phyloP scores from a whole-genome alignment of 2,113 vertebrate genomes.

The Chionomys nivalis region DNA sequence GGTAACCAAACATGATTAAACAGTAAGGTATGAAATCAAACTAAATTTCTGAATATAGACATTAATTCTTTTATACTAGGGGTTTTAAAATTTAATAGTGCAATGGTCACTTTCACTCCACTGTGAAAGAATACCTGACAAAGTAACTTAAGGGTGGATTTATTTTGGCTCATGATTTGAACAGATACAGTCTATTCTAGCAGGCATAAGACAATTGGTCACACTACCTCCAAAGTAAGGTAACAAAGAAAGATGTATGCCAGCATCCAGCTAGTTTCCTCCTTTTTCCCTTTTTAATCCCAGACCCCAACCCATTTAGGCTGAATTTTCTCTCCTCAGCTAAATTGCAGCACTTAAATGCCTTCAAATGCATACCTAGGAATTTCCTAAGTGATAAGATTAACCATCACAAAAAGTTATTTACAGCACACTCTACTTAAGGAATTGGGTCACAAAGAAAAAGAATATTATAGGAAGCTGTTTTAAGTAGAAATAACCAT shows the following conservation, averaged over 20 bases:
- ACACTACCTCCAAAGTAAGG: background rate
- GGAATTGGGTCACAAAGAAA: background rate
- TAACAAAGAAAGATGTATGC: background rate
- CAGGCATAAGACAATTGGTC: background rate
- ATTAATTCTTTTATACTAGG: background rate
- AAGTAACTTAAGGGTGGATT: background rate
- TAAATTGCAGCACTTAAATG: background rate
- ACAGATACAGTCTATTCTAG: background rate
- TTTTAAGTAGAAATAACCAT: background rate
- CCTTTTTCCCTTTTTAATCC: background rate
- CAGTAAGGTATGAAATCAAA: constrained; percentile 12
- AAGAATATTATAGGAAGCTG: background rate
- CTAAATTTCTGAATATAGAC: background rate
- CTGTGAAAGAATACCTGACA: background rate
- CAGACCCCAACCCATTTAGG: background rate
- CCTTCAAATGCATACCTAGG: background rate
- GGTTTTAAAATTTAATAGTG: background rate
- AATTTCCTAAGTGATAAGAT: background rate
- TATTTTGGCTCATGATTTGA: background rate
- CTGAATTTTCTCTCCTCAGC: background rate
- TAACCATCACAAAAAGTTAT: background rate
- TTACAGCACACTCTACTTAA: background rate
- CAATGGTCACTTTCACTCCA: background rate
- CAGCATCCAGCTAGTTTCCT: background rate
- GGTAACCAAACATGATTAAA: constrained; percentile 39